A percentile compares a stretch with the other conserved stretches of the same genome.
Evolutionary conservation across 2,113 vertebrate species (phyloP).

Genomic region (Narcine bancroftii): DNA sequence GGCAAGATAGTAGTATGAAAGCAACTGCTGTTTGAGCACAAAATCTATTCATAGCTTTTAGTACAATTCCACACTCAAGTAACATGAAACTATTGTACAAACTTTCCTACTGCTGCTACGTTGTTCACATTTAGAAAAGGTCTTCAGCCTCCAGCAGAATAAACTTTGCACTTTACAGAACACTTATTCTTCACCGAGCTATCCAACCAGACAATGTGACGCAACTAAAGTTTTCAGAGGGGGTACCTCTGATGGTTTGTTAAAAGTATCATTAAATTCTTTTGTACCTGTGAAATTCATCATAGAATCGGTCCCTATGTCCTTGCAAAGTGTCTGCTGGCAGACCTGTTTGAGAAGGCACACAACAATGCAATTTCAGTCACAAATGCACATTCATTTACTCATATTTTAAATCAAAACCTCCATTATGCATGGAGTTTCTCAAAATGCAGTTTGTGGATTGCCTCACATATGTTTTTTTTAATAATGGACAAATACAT

Average conservation of each 20-base stretch:
- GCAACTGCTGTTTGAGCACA: neutral
- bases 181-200: neutral
- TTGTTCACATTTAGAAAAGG: neutral
- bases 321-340: conserved; percentile 85
- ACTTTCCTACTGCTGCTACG: neutral
- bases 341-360: conserved; percentile 63
- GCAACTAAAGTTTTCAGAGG: neutral
- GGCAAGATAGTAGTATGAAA: too few relatives aligned
- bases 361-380: neutral
- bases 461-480: too few relatives aligned
- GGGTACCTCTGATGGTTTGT: neutral
- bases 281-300: conserved; percentile 87
- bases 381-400: neutral
- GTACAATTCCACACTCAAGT: neutral
- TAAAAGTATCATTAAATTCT: neutral
- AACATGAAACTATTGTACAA: neutral
- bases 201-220: neutral
- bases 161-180: neutral
- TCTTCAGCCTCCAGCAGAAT: neutral
- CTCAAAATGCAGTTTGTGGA: neutral
- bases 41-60: neutral
- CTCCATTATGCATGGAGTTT: neutral
- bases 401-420: neutral
- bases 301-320: conserved; percentile 88
- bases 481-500: neutral